Conservation (phyloP, 2,113 vertebrate genomes). For the Sardina pilchardus region DNA sequence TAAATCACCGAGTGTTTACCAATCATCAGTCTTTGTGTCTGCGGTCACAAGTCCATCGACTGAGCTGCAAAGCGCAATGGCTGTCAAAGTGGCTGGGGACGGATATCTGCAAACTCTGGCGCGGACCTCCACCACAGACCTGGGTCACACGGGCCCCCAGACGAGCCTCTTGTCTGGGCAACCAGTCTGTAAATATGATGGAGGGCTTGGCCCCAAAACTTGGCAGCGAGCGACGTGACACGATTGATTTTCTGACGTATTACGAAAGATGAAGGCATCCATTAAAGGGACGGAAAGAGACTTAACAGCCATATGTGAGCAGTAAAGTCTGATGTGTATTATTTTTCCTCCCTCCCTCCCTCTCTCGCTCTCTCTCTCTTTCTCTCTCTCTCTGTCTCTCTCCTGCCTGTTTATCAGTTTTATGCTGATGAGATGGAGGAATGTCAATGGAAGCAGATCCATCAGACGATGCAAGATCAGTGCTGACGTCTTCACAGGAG, state of each 20-base stretch:
- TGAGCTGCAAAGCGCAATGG: constrained; percentile 42
- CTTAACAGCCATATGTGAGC: constrained; percentile 73
- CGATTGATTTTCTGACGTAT: constrained; percentile 80
- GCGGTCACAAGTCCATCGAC: constrained; percentile 40
- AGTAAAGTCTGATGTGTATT: constrained; percentile 74
- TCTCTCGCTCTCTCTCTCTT: background rate
- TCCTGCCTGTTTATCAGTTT: constrained; percentile 63
- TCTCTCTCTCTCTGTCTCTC: background rate
- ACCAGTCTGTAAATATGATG: constrained; percentile 67
- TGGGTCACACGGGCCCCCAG: background rate
- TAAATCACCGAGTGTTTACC: constrained; percentile 30
- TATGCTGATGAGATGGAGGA: constrained; percentile 58
- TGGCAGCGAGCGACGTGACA: constrained; percentile 72
- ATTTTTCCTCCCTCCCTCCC: constrained; percentile 59
- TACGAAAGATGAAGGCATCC: constrained; percentile 77
- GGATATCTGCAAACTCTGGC: background rate
- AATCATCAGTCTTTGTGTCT: constrained; percentile 46
- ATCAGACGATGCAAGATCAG: constrained; percentile 41
- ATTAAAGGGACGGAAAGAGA: constrained; percentile 75
- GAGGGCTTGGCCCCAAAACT: constrained; percentile 69
- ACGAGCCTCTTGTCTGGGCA: background rate
- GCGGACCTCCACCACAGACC: constrained; percentile 19
- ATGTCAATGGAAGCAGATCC: constrained; percentile 50
- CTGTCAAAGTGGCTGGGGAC: constrained; percentile 16
- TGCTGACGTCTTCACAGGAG: background rate